Evolutionary conservation across 2,888 invertebrate genomes (phyloP), one percentile per base, ranked within the genome.

Genomic region (Drosophila algonquin): DNA sequence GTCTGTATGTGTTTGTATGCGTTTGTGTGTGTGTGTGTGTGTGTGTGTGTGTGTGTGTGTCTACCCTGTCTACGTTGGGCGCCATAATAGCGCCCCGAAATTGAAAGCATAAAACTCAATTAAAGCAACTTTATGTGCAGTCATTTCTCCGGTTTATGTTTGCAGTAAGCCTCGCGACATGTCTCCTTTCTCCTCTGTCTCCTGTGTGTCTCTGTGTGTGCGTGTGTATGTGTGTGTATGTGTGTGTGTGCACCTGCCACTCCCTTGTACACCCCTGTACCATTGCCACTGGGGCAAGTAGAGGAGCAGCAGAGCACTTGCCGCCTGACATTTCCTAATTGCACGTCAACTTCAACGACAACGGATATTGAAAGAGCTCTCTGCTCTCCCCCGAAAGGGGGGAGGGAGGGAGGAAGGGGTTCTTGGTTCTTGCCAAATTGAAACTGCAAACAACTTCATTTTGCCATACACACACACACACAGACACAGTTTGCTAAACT

Each of bases 101-200:
- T 80, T 80, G 80, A 80, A 80, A 80, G 83, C 83, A 83, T 80
- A 83, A 80, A 80, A 82, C 80, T 80, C 83, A 80, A 80, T 80
- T 80, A 80, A 80, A 82, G 75, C 83, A 82, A 80, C 83, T 82
- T 80, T 82, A 82, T 82, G 83, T 80, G 83, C 80, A 82, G 80
- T 82, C 80, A 82, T 80, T 80, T 77, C 78, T 79, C 73, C 67
- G 72, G 69, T 82, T 80, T 82, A 80, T 82, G 83, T 76, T 72
- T 80, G 69, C 75, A 82, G 72, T 81, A 79, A 79, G 79, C 81
- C 48, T 52, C 67, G 69, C 79, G 79, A 73, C 79, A 79, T 79
- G 69, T 73, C 73, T 14, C 40, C 40, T 40, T 2, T 40, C 14
- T 32, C 32, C 32, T 14, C 14, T 40, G 14, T 40, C 14, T 6